Evolutionary conservation across 2,888 invertebrate species (phyloP), one percentile per base, ranked within the genome.

Genomic region (Athalia cordata): DNA sequence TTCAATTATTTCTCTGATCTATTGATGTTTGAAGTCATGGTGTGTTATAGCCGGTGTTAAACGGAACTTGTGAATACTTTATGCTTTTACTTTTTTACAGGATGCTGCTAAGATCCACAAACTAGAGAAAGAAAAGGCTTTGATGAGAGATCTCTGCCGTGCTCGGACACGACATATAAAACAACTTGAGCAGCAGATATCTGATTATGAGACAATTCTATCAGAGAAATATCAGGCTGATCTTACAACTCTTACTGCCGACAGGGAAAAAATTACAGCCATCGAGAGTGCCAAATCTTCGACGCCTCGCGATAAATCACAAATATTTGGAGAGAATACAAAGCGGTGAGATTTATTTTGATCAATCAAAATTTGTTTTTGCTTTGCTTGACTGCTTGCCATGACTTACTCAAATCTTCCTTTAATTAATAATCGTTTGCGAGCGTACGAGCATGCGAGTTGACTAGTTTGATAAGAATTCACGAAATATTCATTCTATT

Each of bases 71-170:
- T 13, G 2, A 29, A 29, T 29, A 29, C 15, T 49, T 49, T 6
- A 66, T n/a, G 49, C 8, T 6, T 49, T 15, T 52, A 0, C 29
- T 43, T 68, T 78, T 77, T 80, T 45, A 77, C 88, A 93, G 92
- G 91, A 91, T 79, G 91, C 92, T 85, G 90, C 91, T 82, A 91
- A 91, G 84, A 91, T 93, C 80, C 87, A 91, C 67, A 92, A 91
- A 85, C 85, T 93, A 11, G 92, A 92, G 85, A 92, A 90, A 79
- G 90, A 91, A 0, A 92, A 92, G 64, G 87, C 89, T 0, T 90
- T 91, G 67, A 87, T 93, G 70, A 89, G 92, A 15, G 87, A 86
- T 4, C 84, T 92, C 49, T 93, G 92, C 82, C 91, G 91, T 81
- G 91, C 91, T 79, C 89, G 92, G 66, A 89, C 89, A 50, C 91